Percentiles rank a stretch among this genome's conserved stretches.
phyloP scores from a whole-genome alignment of 2,888 invertebrate genomes.

The Drosophila leonis region DNA sequence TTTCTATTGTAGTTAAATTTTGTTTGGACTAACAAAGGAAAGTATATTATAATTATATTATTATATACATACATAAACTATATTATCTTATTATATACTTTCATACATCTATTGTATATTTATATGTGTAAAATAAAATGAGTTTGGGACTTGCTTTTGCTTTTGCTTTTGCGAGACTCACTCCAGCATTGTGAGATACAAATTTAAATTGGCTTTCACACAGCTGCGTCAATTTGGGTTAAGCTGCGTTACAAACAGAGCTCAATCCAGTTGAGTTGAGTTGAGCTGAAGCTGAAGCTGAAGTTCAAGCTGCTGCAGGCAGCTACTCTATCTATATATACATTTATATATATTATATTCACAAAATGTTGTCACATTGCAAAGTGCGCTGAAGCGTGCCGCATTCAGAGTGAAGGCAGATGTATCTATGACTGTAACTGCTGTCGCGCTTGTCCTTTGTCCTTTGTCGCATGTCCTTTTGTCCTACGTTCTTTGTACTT shows the following conservation, averaged over 20 bases:
- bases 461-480: constrained; percentile 21
- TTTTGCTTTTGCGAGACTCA: not conserved
- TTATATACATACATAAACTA: too few species aligned
- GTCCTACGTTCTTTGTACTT: constrained; percentile 13
- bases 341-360: constrained; percentile 41
- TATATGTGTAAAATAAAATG: not conserved
- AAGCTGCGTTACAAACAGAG: constrained; percentile 12
- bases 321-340: not conserved
- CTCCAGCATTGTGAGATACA: not conserved
- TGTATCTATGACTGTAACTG: constrained; percentile 41
- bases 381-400: constrained; percentile 65
- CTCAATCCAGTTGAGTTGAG: constrained; percentile 25
- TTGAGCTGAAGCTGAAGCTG: constrained; percentile 1
- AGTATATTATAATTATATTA: too few species aligned
- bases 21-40: too few species aligned
- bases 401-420: constrained; percentile 55
- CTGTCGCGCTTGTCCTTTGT: constrained; percentile 39
- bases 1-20: too few species aligned
- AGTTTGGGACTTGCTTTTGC: not conserved
- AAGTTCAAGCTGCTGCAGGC: constrained; percentile 21
- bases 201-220: not conserved
- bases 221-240: constrained; percentile 11
- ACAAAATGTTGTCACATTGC: constrained; percentile 68
- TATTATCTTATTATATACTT: not conserved
- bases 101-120: not conserved